phyloP scores from a whole-genome alignment of 2,113 vertebrate genomes.

The Pseudolaguvia tuberculata region DNA sequence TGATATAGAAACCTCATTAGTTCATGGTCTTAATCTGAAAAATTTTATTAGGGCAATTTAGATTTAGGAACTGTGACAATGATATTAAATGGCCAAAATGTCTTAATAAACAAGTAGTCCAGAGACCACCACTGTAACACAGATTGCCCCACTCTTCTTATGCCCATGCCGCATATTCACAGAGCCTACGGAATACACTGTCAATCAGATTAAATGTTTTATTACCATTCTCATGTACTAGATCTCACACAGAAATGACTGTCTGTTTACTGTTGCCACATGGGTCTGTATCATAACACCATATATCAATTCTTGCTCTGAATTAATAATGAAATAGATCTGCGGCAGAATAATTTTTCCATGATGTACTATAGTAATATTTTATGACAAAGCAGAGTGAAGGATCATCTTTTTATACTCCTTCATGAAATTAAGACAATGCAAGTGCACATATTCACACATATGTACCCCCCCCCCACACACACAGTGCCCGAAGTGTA shows the following conservation, averaged over 20 bases:
- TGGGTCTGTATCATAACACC: slow-evolving; percentile 31
- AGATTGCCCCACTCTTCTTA: slow-evolving; percentile 25
- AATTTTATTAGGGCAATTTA: slow-evolving; percentile 7
- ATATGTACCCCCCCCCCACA: no score
- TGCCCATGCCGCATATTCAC: slow-evolving; percentile 45
- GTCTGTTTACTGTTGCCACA: slow-evolving; percentile 41
- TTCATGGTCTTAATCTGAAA: slow-evolving; percentile 20
- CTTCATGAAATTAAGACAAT: slow-evolving; percentile 49
- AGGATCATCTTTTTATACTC: slow-evolving; percentile 48
- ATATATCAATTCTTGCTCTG: slow-evolving; percentile 43
- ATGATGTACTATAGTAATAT: slow-evolving; percentile 54
- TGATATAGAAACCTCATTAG: slow-evolving; percentile 41
- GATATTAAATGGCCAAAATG: slow-evolving; percentile 38
- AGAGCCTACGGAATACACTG: slow-evolving; percentile 25
- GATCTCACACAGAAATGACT: slow-evolving; percentile 26
- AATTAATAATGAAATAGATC: slow-evolving; percentile 53
- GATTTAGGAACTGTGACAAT: slow-evolving; percentile 26
- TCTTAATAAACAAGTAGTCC: slow-evolving; percentile 42
- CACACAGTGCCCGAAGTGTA: no score
- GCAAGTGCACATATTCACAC: not conserved
- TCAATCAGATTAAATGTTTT: slow-evolving; percentile 39
- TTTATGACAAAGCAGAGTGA: slow-evolving; percentile 53
- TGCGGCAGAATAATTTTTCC: slow-evolving; percentile 51
- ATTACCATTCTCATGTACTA: slow-evolving; percentile 30
- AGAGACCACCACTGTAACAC: slow-evolving; percentile 19